Conservation (phyloP, 1,140 invertebrate species). For the Ips nitidus region DNA sequence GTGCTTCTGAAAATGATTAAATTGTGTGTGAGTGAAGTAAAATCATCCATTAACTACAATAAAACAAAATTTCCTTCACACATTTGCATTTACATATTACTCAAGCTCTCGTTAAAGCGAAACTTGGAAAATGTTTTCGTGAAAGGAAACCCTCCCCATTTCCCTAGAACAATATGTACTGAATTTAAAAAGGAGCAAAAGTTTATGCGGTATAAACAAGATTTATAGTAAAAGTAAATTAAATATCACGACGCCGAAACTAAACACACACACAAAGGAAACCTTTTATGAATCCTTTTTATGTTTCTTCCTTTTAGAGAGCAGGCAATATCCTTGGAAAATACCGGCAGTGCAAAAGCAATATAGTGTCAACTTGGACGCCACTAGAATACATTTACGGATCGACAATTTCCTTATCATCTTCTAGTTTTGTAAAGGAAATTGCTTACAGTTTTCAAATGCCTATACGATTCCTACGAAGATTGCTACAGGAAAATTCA, state of each 20-base stretch:
- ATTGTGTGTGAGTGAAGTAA: no score
- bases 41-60: no score
- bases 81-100: no score
- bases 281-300: conserved; percentile 35
- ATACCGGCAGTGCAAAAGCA: conserved; percentile 36
- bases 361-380: conserved; percentile 38
- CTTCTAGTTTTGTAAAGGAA: conserved; percentile 36
- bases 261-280: conserved; percentile 32
- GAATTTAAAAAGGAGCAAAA: not conserved
- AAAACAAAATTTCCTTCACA: no score
- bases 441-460: conserved; percentile 33
- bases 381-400: conserved; percentile 36
- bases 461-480: conserved; percentile 26
- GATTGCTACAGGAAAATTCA: conserved; percentile 13
- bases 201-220: conserved; percentile 19
- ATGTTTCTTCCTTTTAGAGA: conserved; percentile 34
- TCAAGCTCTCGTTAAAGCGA: no score
- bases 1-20: no score
- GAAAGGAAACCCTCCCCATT: no score
- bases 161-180: no score
- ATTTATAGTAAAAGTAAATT: conserved; percentile 27
- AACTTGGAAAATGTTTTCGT: no score
- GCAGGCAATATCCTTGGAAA: conserved; percentile 35
- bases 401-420: conserved; percentile 38
- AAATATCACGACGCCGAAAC: conserved; percentile 24